Conservation (phyloP, 2,113 vertebrate species). For the Progne subis region DNA sequence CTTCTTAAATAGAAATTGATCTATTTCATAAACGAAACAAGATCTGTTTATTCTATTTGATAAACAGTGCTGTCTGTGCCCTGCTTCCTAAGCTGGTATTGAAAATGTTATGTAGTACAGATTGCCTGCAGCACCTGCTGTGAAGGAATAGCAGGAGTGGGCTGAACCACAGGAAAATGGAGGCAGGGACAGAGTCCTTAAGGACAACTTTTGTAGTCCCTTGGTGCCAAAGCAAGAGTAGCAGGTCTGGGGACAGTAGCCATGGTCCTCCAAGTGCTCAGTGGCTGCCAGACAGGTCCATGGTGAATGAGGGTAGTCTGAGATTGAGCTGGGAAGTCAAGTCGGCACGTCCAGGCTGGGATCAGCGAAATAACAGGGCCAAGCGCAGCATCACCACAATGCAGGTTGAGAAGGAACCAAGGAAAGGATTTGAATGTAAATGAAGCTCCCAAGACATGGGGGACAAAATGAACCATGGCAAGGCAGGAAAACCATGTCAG, state of each 20-base stretch:
- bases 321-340: neutral
- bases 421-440: neutral
- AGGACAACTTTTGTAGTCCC: neutral
- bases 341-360: neutral
- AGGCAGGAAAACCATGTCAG: neutral
- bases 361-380: neutral
- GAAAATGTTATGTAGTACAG: neutral
- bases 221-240: neutral
- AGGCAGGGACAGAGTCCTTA: neutral
- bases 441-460: neutral
- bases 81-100: neutral
- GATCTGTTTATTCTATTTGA: neutral
- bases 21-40: neutral
- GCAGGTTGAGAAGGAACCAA: neutral
- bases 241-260: neutral
- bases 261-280: neutral
- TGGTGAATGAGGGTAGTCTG: neutral
- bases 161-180: neutral
- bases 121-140: neutral
- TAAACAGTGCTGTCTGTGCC: neutral
- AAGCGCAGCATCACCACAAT: rapidly evolving
- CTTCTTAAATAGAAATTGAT: neutral
- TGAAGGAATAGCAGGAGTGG: neutral
- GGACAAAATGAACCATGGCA: neutral
- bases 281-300: neutral